These are phyloP conservation scores for Melieria picta DNA, from an alignment of 2,888 invertebrate species.

Conservation along the genomic window DNA sequence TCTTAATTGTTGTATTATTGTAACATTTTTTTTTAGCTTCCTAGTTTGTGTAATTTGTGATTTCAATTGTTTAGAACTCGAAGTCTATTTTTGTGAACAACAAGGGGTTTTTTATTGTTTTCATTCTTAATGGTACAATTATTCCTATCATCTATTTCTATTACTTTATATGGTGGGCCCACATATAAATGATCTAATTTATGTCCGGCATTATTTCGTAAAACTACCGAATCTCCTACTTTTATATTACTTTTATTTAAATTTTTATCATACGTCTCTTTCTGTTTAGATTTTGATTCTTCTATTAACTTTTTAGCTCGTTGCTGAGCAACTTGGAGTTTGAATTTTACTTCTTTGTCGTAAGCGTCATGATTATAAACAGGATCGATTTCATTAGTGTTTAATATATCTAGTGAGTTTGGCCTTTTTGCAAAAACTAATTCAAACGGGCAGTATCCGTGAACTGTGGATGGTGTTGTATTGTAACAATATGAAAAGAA, in stretches of 20 bases:
- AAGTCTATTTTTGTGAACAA: constrained; percentile 2
- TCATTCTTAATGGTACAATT: constrained; percentile 8
- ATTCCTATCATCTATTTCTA: background rate
- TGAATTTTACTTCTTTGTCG: constrained; percentile 12
- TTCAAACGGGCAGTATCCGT: constrained; percentile 4
- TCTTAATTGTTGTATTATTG: too few species aligned
- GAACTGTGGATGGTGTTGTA: background rate
- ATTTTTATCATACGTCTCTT: background rate
- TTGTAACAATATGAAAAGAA: constrained; percentile 15
- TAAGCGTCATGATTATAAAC: background rate
- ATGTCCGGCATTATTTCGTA: constrained; percentile 10
- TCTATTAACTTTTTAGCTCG: constrained; percentile 1
- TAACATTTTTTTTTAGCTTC: too few species aligned
- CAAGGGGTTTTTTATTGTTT: constrained; percentile 6
- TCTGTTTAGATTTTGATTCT: constrained; percentile 3
- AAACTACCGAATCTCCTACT: constrained; percentile 8
- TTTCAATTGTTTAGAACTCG: background rate
- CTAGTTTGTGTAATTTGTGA: too few species aligned
- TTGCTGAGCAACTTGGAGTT: constrained; percentile 11
- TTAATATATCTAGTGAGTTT: background rate
- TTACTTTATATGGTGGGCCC: constrained; percentile 13
- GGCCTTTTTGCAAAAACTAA: constrained; percentile 11
- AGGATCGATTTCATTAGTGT: background rate
- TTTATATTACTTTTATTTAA: constrained; percentile 10
- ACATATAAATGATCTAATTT: constrained; percentile 12